These are phyloP conservation scores for Erpetoichthys calabaricus DNA, from an alignment of 2,797 vertebrate species.

Conservation along the genomic window DNA sequence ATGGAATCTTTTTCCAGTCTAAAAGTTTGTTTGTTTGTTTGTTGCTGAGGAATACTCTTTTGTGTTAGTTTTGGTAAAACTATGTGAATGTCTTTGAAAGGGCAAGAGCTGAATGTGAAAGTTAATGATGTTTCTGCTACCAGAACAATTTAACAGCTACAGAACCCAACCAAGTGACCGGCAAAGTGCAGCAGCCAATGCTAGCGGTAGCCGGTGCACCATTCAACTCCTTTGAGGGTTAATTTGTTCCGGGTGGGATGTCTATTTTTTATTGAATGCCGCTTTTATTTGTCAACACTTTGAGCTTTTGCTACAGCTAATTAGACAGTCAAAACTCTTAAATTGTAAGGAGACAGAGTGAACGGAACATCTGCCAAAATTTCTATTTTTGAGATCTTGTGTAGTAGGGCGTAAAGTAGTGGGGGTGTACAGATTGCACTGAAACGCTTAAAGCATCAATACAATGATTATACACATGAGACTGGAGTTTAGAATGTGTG, in stretches of 20 bases:
- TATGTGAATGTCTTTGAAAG: neutral
- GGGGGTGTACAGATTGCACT: slow-evolving; percentile 32
- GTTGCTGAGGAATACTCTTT: neutral
- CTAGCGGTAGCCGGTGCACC: slow-evolving; percentile 30
- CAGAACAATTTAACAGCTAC: neutral
- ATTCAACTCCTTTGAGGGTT: slow-evolving; percentile 26
- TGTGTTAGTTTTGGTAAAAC: neutral
- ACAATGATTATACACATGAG: slow-evolving; percentile 38
- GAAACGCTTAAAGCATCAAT: slow-evolving; percentile 34
- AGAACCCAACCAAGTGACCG: slow-evolving; percentile 21
- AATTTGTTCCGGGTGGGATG: slow-evolving; percentile 35
- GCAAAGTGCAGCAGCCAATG: slow-evolving; percentile 24
- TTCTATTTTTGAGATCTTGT: slow-evolving; percentile 28
- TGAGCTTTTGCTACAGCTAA: slow-evolving; percentile 37
- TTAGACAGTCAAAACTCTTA: slow-evolving; percentile 40
- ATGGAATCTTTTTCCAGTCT: too few relatives aligned
- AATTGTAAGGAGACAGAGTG: slow-evolving; percentile 30
- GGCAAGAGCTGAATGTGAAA: neutral
- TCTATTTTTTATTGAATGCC: slow-evolving; percentile 34
- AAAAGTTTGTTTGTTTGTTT: neutral
- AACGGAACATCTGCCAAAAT: slow-evolving; percentile 37
- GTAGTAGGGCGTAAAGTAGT: slow-evolving; percentile 34
- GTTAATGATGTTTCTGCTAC: neutral
- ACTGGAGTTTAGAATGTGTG: slow-evolving; percentile 33
- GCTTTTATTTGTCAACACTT: slow-evolving; percentile 35